These are phyloP conservation scores for Mactra quadrangularis DNA, from an alignment of 1,140 invertebrate species.

Conservation along the genomic window DNA sequence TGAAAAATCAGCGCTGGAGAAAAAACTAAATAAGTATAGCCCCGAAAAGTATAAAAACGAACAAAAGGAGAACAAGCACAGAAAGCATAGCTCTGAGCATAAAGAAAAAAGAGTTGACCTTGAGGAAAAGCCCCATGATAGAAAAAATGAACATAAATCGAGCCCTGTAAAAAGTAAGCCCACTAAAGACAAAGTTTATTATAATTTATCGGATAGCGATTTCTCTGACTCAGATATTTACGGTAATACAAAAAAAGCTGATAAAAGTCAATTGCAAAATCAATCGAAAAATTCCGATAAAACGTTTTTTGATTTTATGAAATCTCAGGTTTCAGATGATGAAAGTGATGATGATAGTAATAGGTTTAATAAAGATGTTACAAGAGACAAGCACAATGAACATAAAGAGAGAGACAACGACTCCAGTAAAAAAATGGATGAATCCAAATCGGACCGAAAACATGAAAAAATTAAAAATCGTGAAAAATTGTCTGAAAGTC, in stretches of 20 bases:
- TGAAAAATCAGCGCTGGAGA: neutral
- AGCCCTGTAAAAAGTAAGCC: neutral
- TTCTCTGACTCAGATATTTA: neutral
- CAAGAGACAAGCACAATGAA: no score
- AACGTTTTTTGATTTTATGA: neutral
- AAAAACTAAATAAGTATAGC: neutral
- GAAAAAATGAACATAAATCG: neutral
- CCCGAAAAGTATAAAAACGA: slow-evolving; percentile 9
- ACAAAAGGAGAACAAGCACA: slow-evolving; percentile 30
- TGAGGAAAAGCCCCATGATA: neutral
- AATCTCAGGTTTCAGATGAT: neutral
- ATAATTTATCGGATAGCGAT: slow-evolving; percentile 6
- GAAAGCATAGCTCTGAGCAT: slow-evolving; percentile 19
- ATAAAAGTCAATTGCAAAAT: slow-evolving; percentile 2
- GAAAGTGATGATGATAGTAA: neutral
- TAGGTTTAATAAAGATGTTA: no score
- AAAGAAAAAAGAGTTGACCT: neutral
- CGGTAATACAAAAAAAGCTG: neutral
- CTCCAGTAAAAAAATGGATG: no score
- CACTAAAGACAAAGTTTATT: slow-evolving; percentile 1
- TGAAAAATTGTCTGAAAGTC: neutral
- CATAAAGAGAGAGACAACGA: no score
- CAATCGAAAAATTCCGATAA: neutral
- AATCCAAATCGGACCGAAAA: no score
- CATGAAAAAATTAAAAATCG: no score